Percentiles rank a stretch among this genome's conserved stretches.
Conservation (phyloP, 2,888 invertebrate genomes). For the Drosophila antonietae region DNA sequence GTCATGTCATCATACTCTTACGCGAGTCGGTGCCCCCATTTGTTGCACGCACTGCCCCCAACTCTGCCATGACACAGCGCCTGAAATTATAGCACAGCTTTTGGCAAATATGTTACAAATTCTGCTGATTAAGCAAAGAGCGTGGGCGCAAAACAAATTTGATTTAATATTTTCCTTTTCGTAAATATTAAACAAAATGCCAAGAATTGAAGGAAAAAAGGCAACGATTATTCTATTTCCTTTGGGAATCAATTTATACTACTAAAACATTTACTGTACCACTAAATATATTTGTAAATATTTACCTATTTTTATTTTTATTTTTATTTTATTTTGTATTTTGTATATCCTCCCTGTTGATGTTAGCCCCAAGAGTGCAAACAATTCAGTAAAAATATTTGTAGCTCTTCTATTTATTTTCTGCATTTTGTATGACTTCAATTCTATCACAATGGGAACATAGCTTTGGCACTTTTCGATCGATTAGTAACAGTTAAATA, state of each 20-base stretch:
- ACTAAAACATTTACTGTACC: neutral
- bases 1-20: conserved; percentile 29
- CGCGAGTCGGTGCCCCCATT: neutral
- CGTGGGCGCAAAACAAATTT: conserved; percentile 7
- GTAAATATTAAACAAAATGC: neutral
- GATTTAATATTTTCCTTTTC: neutral
- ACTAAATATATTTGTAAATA: neutral
- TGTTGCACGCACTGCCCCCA: conserved; percentile 28
- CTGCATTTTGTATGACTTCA: neutral
- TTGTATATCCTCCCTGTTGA: neutral
- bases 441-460: neutral
- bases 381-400: neutral
- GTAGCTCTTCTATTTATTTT: neutral
- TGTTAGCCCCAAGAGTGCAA: neutral
- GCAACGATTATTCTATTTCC: neutral
- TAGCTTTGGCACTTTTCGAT: neutral
- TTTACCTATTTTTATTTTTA: neutral
- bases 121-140: conserved; percentile 19
- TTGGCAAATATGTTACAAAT: conserved; percentile 33
- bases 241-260: neutral
- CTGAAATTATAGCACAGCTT: conserved; percentile 34
- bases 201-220: conserved; percentile 2
- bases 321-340: neutral
- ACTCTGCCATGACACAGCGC: conserved; percentile 49
- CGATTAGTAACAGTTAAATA: neutral